Evolutionary conservation across 2,113 vertebrate species (phyloP).

Genomic region (Myrmecobius fasciatus): DNA sequence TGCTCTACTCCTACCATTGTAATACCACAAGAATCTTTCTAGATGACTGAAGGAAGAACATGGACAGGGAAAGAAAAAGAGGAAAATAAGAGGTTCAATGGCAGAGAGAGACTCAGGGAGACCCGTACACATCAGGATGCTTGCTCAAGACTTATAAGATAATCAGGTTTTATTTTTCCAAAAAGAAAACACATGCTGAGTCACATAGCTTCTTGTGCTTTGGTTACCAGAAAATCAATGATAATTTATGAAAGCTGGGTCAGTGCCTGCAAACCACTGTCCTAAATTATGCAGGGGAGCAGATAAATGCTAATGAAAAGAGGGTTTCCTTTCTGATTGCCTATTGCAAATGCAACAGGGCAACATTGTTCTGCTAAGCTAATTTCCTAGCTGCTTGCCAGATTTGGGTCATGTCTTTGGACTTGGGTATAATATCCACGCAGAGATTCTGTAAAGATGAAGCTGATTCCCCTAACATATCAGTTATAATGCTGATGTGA

Average conservation of each 20-base stretch:
- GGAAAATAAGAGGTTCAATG: neutral
- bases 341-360: constrained; percentile 79
- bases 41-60: no score
- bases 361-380: constrained; percentile 58
- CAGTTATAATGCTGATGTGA: neutral
- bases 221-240: constrained; percentile 75
- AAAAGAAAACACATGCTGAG: constrained; percentile 59
- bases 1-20: no score
- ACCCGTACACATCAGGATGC: neutral
- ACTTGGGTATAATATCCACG: neutral
- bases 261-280: constrained; percentile 76
- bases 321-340: constrained; percentile 80
- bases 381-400: constrained; percentile 75
- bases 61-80: no score
- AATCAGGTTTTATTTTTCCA: constrained; percentile 60
- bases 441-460: neutral
- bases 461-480: neutral
- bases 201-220: constrained; percentile 71
- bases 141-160: neutral
- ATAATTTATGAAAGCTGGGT: constrained; percentile 76
- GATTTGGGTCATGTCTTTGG: constrained; percentile 71
- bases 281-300: constrained; percentile 78
- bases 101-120: neutral
- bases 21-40: no score
- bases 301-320: constrained; percentile 81